Evolutionary conservation across 1,140 invertebrate species (phyloP).

Genomic region (Drosophila trapezifrons): DNA sequence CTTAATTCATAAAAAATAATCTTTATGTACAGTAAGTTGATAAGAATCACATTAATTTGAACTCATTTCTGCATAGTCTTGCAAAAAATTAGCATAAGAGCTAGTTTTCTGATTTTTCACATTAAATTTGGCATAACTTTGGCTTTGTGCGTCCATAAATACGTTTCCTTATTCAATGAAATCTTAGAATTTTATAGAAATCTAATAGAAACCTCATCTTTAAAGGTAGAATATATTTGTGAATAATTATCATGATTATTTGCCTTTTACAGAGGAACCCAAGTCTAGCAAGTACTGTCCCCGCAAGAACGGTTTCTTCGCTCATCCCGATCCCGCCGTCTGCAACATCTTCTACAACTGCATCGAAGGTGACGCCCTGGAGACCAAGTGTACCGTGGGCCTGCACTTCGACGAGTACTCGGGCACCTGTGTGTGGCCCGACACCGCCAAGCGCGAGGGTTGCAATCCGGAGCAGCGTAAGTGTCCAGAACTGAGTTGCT

Average conservation of each 20-base stretch:
- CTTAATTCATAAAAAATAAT: background rate
- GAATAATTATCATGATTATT: background rate
- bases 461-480: slow-evolving; percentile 85
- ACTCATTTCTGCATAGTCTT: background rate
- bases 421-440: slow-evolving; percentile 93
- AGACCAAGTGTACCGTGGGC: slow-evolving; percentile 92
- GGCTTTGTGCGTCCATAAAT: too few species aligned
- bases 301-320: slow-evolving; percentile 94
- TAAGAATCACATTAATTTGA: too few species aligned
- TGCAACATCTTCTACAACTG: slow-evolving; percentile 96
- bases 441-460: slow-evolving; percentile 90
- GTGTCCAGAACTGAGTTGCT: background rate
- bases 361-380: slow-evolving; percentile 92
- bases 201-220: background rate
- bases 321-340: slow-evolving; percentile 91
- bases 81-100: background rate
- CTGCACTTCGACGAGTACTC: slow-evolving; percentile 94
- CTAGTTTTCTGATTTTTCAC: too few species aligned
- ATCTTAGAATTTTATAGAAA: background rate
- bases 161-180: background rate
- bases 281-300: slow-evolving; percentile 90
- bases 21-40: background rate
- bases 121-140: background rate
- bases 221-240: background rate
- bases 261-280: slow-evolving; percentile 88